Conservation (phyloP, 2,888 invertebrate genomes). For the Netelia inedita region DNA sequence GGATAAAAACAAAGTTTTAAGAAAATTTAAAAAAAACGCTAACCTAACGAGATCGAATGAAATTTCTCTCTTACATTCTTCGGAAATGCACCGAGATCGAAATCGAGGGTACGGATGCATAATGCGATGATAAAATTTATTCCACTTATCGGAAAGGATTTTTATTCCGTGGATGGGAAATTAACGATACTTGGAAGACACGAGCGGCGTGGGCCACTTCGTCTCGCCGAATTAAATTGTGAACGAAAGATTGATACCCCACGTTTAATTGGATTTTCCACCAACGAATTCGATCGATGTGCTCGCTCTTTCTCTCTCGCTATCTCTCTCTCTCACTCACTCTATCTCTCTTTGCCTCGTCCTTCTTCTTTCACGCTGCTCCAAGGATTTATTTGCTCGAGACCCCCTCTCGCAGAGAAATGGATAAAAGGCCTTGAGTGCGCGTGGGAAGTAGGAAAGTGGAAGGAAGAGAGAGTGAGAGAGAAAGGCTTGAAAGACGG, state of each 20-base stretch:
- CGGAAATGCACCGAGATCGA: neutral
- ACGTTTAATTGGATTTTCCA: conserved; percentile 70
- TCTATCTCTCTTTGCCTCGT: conserved; percentile 20
- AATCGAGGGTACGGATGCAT: conserved; percentile 13
- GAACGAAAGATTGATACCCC: conserved; percentile 69
- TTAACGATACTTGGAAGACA: conserved; percentile 51
- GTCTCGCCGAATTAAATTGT: conserved; percentile 66
- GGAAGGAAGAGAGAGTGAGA: conserved; percentile 22
- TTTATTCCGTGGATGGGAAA: conserved; percentile 53
- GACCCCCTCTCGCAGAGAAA: conserved; percentile 58
- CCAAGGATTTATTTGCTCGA: conserved; percentile 65
- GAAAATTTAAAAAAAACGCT: neutral
- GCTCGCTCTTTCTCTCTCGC: conserved; percentile 13
- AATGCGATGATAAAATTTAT: conserved; percentile 57
- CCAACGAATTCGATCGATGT: conserved; percentile 67
- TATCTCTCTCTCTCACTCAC: neutral
- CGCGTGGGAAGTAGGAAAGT: conserved; percentile 23
- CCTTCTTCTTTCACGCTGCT: conserved; percentile 56
- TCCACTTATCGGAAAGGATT: conserved; percentile 52
- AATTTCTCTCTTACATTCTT: neutral
- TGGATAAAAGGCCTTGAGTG: conserved; percentile 57
- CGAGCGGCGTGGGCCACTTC: conserved; percentile 53
- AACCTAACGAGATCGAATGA: neutral
- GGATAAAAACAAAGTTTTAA: neutral
- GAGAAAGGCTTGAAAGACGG: conserved; percentile 19